Conservation (phyloP, 2,888 invertebrate genomes). For the Ganaspis brasiliensis region DNA sequence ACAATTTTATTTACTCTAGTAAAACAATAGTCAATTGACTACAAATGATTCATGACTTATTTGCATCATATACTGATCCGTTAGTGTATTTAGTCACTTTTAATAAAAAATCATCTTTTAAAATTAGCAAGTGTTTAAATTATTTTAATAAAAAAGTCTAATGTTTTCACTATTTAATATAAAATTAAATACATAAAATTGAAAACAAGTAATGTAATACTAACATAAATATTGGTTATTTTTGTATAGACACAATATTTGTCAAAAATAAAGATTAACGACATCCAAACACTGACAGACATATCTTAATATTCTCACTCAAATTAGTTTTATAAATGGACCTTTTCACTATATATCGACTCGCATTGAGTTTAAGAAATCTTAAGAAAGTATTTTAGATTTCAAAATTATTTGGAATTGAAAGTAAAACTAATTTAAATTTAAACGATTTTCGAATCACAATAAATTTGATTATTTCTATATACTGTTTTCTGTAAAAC, state of each 20-base stretch:
- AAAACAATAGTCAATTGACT: constrained; percentile 3
- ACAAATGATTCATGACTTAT: constrained; percentile 6
- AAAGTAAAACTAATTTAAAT: constrained; percentile 29
- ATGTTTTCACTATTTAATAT: no score
- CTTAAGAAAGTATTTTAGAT: constrained; percentile 5
- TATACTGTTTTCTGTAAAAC: background rate
- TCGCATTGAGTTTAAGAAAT: background rate
- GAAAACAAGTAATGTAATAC: no score
- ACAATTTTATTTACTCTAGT: constrained; percentile 26
- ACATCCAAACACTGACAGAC: background rate
- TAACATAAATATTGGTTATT: no score
- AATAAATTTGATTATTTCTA: background rate
- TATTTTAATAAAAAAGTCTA: no score
- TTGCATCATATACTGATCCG: background rate
- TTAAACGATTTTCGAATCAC: background rate
- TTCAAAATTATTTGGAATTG: constrained; percentile 5
- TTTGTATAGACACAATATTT: background rate
- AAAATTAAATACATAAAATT: no score
- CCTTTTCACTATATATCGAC: background rate
- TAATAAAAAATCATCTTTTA: background rate
- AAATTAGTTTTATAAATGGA: background rate
- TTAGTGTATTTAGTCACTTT: background rate
- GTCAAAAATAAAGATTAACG: background rate
- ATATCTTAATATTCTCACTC: background rate
- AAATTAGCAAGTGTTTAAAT: background rate